Base-by-base conservation (phyloP, 2,797 vertebrate species). In the Schizopygopsis malacanthus region DNA sequence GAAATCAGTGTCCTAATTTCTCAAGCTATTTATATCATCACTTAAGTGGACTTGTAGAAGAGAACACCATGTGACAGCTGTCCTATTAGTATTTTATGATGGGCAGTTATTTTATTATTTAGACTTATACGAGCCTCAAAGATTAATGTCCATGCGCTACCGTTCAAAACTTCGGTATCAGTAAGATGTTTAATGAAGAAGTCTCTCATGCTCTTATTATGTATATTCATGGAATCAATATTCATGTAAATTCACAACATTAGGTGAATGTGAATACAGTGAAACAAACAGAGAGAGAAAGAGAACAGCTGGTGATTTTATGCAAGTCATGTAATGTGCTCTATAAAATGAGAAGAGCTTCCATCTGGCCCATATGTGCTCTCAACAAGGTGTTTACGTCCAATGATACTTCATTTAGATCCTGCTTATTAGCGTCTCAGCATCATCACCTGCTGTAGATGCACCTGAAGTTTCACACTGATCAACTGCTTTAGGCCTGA, bases 351-450 rank as follows among this genome's bases (percentile, higher is more conserved):
- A 86, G 81, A 85, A 69, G 45, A 84, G 86, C 63, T 11, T 85
- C 89, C 86, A 90, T 88, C 80, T 87, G 86, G 86, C 43, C 81
- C 79, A 84, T 81, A 87, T 79, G 81, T 41, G 33, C 67, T 84
- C 79, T 85, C 83, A 83, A 71, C 85, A 87, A 79, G 65, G 50
- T 81, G 72, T 76, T 84, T 79, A 73, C 10, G 8, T 67, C 77
- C 54, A 82, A 76, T 87, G 59, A 73, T 83, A 81, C 88, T 87
- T 82, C 86, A 88, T 88, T 90, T 86, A 76, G 52, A 80, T 52
- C 72, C 82, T 81, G n/a, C 47, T 85, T 83, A 86, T 86, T 78
- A 70, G 59, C 59, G 43, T 84, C 72, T 59, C 59, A 61, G 20
- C 37, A 59, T 69, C 61, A 33, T 83, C 39, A 45, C 63, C 56